Base-by-base conservation (phyloP, 92 coral and sea anemone genomes). In the Desmophyllum pertusum region DNA sequence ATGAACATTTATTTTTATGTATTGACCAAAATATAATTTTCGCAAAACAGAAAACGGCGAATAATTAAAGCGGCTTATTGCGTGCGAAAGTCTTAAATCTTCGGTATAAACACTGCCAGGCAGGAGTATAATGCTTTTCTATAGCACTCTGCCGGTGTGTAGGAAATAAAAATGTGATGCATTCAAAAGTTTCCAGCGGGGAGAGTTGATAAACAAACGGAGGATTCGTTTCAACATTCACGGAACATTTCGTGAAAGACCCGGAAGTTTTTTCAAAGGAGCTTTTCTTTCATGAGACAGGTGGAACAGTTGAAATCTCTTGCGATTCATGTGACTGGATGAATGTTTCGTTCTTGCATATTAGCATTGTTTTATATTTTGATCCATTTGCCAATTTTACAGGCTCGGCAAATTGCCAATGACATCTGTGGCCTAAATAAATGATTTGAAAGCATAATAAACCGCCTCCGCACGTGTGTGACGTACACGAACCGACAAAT, bases 381-480 rank as follows among this genome's bases (percentile, higher is more conserved):
- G 27, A 17, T 30, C 38, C 29, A 38, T 59, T 39, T 41, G 27
- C 31, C n/a, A 29, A 42, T 77, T 77, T 41, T 29, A 62, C 35
- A 30, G 45, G 35, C 15, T 63, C 41, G 71, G 70, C 29, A 10
- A 80, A 21, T 35, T 68, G 42, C 84, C 76, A 67, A 45, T 80
- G 84, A 80, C 65, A 67, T 46, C 39, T 2, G 25, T 10, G 48
- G 61, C 23, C 7, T 43, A 66, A 48, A 50, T 43, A 80, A 67
- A 50, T 19, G 40, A 69, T 23, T 80, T 67, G 21, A 67, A 59
- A 67, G 13, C 27, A 6, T 41, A n/a, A 25, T 42, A 69, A 23
- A 37, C 75, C 76, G 77, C 84, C 84, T 45, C 61, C 84, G 84
- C 84, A n/a, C n/a, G n/a, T n/a, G n/a, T 57, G 50, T 80, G 84